phyloP scores from a whole-genome alignment of 2,113 vertebrate species.

The Charina bottae region DNA sequence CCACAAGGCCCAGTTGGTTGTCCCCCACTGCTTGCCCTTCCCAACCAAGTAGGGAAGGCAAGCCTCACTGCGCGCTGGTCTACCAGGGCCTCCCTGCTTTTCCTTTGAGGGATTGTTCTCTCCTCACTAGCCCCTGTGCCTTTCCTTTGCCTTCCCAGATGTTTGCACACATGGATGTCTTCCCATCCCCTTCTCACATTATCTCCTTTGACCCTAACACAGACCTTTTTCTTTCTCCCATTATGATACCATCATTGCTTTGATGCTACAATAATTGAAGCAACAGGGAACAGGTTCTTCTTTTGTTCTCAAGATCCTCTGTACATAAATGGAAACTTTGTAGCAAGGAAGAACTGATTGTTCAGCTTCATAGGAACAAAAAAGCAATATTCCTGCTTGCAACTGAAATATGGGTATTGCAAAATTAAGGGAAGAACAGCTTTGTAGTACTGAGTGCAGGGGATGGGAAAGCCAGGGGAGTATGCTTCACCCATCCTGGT shows the following conservation, averaged over 20 bases:
- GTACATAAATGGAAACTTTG: neutral
- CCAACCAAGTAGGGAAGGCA: neutral
- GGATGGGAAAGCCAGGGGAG: neutral
- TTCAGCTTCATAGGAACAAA: neutral
- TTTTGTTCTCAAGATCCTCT: neutral
- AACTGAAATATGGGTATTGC: neutral
- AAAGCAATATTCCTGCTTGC: neutral
- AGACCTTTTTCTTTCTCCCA: neutral
- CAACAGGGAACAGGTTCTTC: neutral
- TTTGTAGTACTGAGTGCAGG: neutral
- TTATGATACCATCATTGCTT: neutral
- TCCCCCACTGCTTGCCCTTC: neutral
- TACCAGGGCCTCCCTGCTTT: neutral
- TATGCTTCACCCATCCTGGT: neutral
- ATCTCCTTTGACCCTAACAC: neutral
- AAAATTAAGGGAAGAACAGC: neutral
- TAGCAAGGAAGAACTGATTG: neutral
- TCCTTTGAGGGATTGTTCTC: neutral
- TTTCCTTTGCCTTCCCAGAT: neutral
- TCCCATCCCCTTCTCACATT: neutral
- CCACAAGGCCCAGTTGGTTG: neutral
- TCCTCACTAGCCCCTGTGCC: neutral
- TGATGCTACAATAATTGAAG: neutral
- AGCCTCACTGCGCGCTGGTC: neutral
- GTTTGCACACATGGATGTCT: neutral